Percentiles rank a stretch among this genome's conserved stretches.
Evolutionary conservation across 2,113 vertebrate genomes (phyloP).

Genomic region (Corythornis vintsioides): DNA sequence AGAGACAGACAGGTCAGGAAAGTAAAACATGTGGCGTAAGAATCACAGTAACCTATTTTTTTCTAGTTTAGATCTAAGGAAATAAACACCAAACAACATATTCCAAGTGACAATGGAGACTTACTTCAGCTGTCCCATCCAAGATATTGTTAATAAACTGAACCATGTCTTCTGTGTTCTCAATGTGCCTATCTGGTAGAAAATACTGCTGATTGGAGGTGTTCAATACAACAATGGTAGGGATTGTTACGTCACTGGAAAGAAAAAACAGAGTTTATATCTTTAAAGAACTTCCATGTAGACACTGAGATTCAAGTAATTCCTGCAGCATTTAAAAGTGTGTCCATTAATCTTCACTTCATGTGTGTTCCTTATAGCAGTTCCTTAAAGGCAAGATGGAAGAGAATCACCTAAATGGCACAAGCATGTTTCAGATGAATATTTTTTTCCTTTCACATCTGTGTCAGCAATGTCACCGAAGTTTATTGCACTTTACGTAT

Average conservation of each 20-base stretch:
- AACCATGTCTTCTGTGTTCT: constrained; percentile 88
- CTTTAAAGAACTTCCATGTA: neutral
- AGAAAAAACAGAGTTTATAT: constrained; percentile 17
- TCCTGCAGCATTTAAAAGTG: neutral
- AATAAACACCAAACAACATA: neutral
- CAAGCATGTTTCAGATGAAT: neutral
- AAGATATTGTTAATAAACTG: constrained; percentile 89
- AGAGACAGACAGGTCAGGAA: neutral
- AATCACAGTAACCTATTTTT: neutral
- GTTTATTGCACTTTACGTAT: neutral
- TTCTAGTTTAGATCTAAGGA: neutral
- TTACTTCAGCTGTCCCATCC: constrained; percentile 91
- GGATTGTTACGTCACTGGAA: constrained; percentile 88
- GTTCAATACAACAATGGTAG: constrained; percentile 93
- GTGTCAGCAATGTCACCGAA: neutral
- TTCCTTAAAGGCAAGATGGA: neutral
- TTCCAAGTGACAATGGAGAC: neutral
- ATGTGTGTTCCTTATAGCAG: neutral
- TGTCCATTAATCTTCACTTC: neutral
- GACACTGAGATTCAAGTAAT: neutral
- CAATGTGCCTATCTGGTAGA: constrained; percentile 82
- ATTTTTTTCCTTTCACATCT: neutral
- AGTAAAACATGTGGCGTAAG: neutral
- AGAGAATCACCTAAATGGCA: neutral
- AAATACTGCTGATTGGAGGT: constrained; percentile 98